Conservation (phyloP, 2,797 vertebrate genomes). For the Prunella strophiata region DNA sequence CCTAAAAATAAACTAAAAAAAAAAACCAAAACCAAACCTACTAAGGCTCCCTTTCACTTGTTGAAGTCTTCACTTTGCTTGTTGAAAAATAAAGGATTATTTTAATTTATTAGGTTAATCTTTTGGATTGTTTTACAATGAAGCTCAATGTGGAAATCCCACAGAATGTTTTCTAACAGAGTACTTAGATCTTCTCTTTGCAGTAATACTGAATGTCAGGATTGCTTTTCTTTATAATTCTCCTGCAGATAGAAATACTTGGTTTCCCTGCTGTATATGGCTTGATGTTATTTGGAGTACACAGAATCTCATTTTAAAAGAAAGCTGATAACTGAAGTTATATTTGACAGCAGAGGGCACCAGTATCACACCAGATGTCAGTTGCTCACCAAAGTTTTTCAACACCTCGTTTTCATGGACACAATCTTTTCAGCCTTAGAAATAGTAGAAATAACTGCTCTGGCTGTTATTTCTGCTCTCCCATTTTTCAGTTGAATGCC, state of each 20-base stretch:
- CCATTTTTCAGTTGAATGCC: neutral
- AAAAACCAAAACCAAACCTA: neutral
- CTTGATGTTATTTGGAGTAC: neutral
- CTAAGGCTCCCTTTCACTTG: neutral
- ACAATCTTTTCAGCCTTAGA: neutral
- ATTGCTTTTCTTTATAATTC: neutral
- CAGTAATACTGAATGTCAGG: neutral
- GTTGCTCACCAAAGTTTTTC: neutral
- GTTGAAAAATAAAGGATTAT: neutral
- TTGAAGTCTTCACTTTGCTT: neutral
- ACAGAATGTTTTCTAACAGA: neutral
- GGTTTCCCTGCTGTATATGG: neutral
- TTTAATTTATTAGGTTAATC: neutral
- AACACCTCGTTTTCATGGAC: neutral
- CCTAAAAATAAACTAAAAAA: neutral
- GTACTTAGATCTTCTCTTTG: neutral
- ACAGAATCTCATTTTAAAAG: neutral
- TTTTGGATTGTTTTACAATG: neutral
- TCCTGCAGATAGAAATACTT: neutral
- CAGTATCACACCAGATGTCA: neutral
- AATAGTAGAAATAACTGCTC: neutral
- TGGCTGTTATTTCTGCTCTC: neutral
- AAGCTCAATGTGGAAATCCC: neutral
- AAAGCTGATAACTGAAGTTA: neutral
- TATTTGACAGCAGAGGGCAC: slow-evolving; percentile 46